Base-by-base conservation (phyloP, 1,140 invertebrate species). In the Brachionus koreanus region DNA sequence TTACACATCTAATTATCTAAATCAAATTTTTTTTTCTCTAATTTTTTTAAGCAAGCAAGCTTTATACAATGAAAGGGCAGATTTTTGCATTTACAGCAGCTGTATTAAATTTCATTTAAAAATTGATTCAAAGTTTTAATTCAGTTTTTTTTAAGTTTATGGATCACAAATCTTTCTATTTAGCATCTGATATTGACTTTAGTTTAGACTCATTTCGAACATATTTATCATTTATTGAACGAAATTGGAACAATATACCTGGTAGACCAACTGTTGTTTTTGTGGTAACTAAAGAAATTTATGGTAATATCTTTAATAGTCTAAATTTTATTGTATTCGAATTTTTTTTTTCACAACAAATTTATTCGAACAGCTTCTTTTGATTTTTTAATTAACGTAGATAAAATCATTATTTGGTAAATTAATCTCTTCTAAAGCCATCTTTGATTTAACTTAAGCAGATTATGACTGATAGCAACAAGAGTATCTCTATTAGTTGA, bases 81-180 rank as follows among this genome's bases (percentile, higher is more conserved):
- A 96, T 98, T 84, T 96, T 98, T 89, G 96, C 96, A 2, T 99
- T 99, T 87, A 98, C 96, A 9, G 97, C 97, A 49, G 96, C 98
- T 93, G 96, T 98, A 91, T 90, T 86, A 85, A 52, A 29, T 83
- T 39, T 57, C 29, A 69, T 29, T 65, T 0, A 42, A 46, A 2
- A 37, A 35, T 12, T n/a, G n/a, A n/a, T n/a, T n/a, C n/a, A n/a
- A n/a, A n/a, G n/a, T n/a, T n/a, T 16, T 65, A 61, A 46, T 83
- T 65, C 61, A 69, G 5, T 84, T 82, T 85, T 83, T 85, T 83
- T 82, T 29, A 83, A 98, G 96, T 94, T 96, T 90, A 95, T 94
- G 90, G 95, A 97, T 91, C 93, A 94, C 90, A 93, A 93, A 86
- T 84, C 86, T 29, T 89, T 87, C 85, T 89, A 88, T 85, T 83